Evolutionary conservation across 2,888 invertebrate genomes (phyloP).

Genomic region (Lasiommata megera): DNA sequence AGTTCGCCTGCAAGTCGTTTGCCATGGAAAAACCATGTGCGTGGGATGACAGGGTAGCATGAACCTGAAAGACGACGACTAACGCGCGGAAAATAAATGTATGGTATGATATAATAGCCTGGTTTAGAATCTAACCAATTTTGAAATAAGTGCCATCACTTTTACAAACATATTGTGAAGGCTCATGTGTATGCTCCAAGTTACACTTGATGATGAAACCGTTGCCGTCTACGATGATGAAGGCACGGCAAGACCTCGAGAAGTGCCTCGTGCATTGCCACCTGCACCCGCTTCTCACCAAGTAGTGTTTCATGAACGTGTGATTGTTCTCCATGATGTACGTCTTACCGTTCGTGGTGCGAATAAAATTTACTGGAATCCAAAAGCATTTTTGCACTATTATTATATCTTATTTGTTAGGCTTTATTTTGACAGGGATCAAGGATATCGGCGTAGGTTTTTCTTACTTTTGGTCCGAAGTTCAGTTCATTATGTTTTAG

Average conservation of each 20-base stretch:
- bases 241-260: slow-evolving; percentile 35
- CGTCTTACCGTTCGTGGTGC: slow-evolving; percentile 30
- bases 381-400: neutral
- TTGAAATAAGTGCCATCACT: neutral
- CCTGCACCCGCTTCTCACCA: slow-evolving; percentile 32
- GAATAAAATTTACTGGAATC: slow-evolving; percentile 33
- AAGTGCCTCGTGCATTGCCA: slow-evolving; percentile 42
- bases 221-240: slow-evolving; percentile 23
- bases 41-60: no score
- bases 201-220: neutral
- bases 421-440: no score
- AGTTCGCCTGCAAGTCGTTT: no score
- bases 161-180: neutral
- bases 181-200: neutral
- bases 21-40: no score
- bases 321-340: slow-evolving; percentile 35
- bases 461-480: no score
- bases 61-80: no score
- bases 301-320: slow-evolving; percentile 37
- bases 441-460: no score
- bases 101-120: no score
- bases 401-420: no score
- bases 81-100: no score
- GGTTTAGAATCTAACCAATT: slow-evolving; percentile 1
- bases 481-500: no score